Base-by-base conservation (phyloP, 2,113 vertebrate species). In the Chloroceryle aenea region DNA sequence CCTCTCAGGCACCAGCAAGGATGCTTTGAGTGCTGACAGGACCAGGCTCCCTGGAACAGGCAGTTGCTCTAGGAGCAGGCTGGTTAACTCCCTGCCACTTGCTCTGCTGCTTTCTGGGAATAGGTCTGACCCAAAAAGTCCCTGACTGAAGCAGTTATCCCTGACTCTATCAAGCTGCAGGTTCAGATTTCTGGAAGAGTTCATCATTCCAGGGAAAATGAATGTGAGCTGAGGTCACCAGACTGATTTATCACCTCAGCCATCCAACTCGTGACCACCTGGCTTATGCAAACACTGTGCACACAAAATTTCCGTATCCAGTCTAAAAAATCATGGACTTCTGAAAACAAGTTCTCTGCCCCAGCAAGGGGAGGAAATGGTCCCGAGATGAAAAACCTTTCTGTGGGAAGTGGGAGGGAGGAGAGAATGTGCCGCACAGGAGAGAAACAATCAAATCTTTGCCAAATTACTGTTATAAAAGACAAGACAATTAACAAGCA, bases 271-370 rank as follows among this genome's bases (percentile, higher is more conserved):
- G 42, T 6, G 22, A 56, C 53, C 74, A 13, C 50, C 45, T 38
- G 9, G 2, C 4, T 26, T n/a, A 64, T 1, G 29, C 36, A 59
- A 85, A 56, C 26, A 32, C 10, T 8, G 9, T 2, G 26, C 32
- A 43, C 22, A 3, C 48, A 45, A 45, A 20, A 50, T 64, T 75
- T 68, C 76, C 32, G 3, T 26, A 29, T 2, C 32, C 10, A 75
- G 36, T 21, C 61, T 16, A 36, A 86, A 89, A 69, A n/a, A 3
- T 0, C 22, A 62, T 0, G 1, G 29, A 23, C 17, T 27, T 34
- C 20, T 7, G 32, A 69, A 80, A 91, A 88, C 0, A 2, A 16
- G 32, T 42, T 74, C 27, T 59, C 38, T 62, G 4, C 12, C 29
- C 29, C 34, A 66, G 71, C 59, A 63, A 61, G n/a, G 59, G n/a